A percentile compares a stretch with the other conserved stretches of the same genome.
Evolutionary conservation across 2,113 vertebrate genomes (phyloP).

Genomic region (Pelvicachromis taeniatus): DNA sequence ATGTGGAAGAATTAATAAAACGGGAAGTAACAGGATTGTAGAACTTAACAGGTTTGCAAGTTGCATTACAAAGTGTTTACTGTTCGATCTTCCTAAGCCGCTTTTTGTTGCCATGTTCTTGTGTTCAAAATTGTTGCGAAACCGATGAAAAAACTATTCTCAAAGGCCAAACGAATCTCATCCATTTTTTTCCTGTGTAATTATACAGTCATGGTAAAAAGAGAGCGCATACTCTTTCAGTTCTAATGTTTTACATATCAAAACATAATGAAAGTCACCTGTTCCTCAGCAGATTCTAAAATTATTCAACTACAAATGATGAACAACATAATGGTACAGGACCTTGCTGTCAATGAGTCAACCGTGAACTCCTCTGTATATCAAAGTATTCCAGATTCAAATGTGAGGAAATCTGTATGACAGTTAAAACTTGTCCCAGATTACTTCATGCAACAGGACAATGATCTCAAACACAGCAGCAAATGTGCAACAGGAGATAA

Average conservation of each 20-base stretch:
- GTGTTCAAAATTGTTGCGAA: not conserved
- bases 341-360: not conserved
- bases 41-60: not conserved
- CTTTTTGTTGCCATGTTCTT: not conserved
- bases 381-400: not conserved
- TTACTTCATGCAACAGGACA: not conserved
- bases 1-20: not conserved
- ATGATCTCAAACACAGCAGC: not conserved
- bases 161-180: not conserved
- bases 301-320: not conserved
- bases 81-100: not conserved
- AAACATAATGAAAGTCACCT: not conserved
- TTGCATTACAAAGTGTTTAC: not conserved
- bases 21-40: not conserved
- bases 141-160: not conserved
- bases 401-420: not conserved
- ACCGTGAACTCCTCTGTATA: not conserved
- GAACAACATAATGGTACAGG: not conserved
- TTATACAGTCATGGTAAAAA: no score
- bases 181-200: not conserved
- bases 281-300: not conserved
- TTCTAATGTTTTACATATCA: not conserved
- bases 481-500: not conserved
- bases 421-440: not conserved
- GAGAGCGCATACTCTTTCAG: not conserved